Evolutionary conservation across 1,140 invertebrate genomes (phyloP), one percentile per base, ranked within the genome.

Genomic region (Zophobas morio): DNA sequence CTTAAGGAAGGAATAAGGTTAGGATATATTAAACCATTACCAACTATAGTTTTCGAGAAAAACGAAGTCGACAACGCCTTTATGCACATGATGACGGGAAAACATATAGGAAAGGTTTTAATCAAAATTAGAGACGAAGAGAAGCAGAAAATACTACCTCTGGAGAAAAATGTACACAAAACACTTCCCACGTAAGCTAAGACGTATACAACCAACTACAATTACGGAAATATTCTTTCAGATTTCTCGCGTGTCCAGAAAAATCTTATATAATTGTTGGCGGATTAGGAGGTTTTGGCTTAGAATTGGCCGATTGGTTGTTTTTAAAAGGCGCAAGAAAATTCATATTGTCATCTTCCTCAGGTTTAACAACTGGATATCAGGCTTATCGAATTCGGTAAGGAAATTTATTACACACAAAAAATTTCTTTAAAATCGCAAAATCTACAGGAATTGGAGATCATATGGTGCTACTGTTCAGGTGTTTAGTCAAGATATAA

Each of bases 231-330:
- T 20, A 20, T 20, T 56, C 35, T 56, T 56, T 56, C 0, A 66
- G 82, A 81, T 71, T 85, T 81, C 71, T 81, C 71, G 39, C 82
- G 81, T 46, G 66, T 53, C 66, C 91, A 0, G 90, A 88, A 34
- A 88, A 91, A 72, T 84, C 70, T 0, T 92, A 91, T 79, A 83
- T 93, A 0, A 88, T 93, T 0, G 87, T 89, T 1, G 92, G 96
- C 40, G 96, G 96, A 75, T 87, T 98, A 0, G 96, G 96, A 39
- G 96, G 96, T 0, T 96, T 99, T 85, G 96, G 96, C 46, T 88
- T 99, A n/a, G 96, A 98, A 85, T 84, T 98, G 54, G 91, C 92
- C 1, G 92, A 96, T 83, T 98, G 96, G 96, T 87, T 98, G 74
- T 89, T 95, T n/a, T 84, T 93, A 36, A 88, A 95, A 82, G 96